Evolutionary conservation across 2,888 invertebrate genomes (phyloP).

Genomic region (Hypselothyrea guttata): DNA sequence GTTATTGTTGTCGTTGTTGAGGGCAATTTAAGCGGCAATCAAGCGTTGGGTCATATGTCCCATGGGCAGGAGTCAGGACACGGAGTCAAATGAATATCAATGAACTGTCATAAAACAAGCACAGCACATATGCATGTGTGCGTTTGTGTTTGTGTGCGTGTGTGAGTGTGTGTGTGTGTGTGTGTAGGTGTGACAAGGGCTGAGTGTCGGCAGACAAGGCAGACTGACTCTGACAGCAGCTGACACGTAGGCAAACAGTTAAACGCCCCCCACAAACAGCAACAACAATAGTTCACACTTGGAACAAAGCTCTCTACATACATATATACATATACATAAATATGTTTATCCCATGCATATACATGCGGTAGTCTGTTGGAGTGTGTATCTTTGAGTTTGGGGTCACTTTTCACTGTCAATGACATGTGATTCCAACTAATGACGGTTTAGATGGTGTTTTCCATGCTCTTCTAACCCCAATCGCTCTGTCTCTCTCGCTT

Average conservation of each 20-base stretch:
- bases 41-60: slow-evolving; percentile 25
- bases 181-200: background rate
- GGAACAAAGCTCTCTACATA: slow-evolving; percentile 25
- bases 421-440: slow-evolving; percentile 78
- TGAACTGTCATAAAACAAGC: slow-evolving; percentile 70
- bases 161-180: background rate
- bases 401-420: slow-evolving; percentile 66
- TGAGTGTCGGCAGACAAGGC: background rate
- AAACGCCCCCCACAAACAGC: slow-evolving; percentile 40
- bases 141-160: background rate
- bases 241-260: slow-evolving; percentile 75
- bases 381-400: slow-evolving; percentile 23
- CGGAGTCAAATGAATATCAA: slow-evolving; percentile 69
- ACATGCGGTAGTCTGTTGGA: slow-evolving; percentile 2
- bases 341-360: slow-evolving; percentile 1
- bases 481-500: no score
- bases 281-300: slow-evolving; percentile 50
- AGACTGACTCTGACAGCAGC: slow-evolving; percentile 58
- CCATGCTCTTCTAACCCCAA: slow-evolving; percentile 14
- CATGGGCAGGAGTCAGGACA: slow-evolving; percentile 12
- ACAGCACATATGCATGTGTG: slow-evolving; percentile 33
- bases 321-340: slow-evolving; percentile 10
- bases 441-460: slow-evolving; percentile 58
- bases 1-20: slow-evolving; percentile 26
- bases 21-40: slow-evolving; percentile 44